These are phyloP conservation scores for Triplophysa siluroides DNA, from an alignment of 2,113 vertebrate species.

Conservation along the genomic window DNA sequence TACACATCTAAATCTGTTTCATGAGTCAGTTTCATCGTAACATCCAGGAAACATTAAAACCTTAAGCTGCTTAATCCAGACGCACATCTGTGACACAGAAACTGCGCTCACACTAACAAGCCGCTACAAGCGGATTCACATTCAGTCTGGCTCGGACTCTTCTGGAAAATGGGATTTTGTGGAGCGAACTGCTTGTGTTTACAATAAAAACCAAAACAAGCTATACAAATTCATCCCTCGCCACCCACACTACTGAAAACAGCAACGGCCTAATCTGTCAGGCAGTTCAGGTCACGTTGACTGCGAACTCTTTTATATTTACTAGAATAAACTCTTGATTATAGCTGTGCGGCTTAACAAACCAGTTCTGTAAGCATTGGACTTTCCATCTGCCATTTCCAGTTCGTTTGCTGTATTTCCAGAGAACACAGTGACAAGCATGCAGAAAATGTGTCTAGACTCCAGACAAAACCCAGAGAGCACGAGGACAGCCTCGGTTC, in stretches of 20 bases:
- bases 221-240: neutral
- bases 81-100: neutral
- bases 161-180: neutral
- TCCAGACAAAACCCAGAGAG: neutral
- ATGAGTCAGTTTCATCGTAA: neutral
- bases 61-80: neutral
- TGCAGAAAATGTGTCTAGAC: conserved; percentile 8
- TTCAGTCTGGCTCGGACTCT: neutral
- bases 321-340: neutral
- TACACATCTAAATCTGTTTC: neutral
- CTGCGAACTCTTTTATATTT: too few species aligned
- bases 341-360: neutral
- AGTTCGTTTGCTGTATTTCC: neutral
- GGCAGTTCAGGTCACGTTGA: too few species aligned
- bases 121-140: neutral
- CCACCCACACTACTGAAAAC: too few species aligned
- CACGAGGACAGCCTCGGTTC: too few species aligned
- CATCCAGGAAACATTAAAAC: neutral
- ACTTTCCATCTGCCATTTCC: too few species aligned
- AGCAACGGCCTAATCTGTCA: too few species aligned
- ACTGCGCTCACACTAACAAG: neutral
- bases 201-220: neutral
- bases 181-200: neutral
- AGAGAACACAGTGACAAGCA: neutral
- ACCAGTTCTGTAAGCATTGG: neutral